Conservation (phyloP, 2,113 vertebrate genomes). For the Desmodus rotundus region DNA sequence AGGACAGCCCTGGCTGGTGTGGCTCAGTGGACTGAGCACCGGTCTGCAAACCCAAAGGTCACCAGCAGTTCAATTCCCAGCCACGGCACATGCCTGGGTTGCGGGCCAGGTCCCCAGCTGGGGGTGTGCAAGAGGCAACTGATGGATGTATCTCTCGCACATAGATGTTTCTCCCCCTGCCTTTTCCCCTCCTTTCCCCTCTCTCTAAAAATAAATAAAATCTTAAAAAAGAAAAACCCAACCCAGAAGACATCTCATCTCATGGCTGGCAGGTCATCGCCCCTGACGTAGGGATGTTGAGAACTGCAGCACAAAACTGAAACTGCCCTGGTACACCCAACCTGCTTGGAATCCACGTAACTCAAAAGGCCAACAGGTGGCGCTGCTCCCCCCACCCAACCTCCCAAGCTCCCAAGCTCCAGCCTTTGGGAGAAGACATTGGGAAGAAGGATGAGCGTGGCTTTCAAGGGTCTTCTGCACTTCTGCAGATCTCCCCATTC, state of each 20-base stretch:
- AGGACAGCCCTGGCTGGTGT: too few relatives aligned
- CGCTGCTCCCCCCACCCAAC: neutral
- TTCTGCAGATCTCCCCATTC: neutral
- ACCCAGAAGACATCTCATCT: conserved; percentile 20
- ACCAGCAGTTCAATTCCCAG: too few relatives aligned
- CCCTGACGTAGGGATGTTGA: neutral
- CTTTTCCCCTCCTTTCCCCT: too few relatives aligned
- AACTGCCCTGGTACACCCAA: neutral
- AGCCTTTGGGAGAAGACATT: neutral
- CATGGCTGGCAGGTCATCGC: neutral
- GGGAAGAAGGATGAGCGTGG: neutral
- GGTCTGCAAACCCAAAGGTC: too few relatives aligned
- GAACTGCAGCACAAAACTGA: neutral
- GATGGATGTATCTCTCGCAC: too few relatives aligned
- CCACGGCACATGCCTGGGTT: too few relatives aligned
- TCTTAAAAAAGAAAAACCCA: neutral
- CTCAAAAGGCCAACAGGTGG: conserved; percentile 48
- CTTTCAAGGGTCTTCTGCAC: neutral
- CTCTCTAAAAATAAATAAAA: too few relatives aligned
- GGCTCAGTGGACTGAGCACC: too few relatives aligned
- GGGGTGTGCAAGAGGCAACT: too few relatives aligned
- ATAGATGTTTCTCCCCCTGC: too few relatives aligned
- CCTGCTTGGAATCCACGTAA: neutral
- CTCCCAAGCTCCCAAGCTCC: neutral
- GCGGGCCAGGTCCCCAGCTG: too few relatives aligned